Conservation (phyloP, 2,113 vertebrate species). For the Formicarius rufipectus region DNA sequence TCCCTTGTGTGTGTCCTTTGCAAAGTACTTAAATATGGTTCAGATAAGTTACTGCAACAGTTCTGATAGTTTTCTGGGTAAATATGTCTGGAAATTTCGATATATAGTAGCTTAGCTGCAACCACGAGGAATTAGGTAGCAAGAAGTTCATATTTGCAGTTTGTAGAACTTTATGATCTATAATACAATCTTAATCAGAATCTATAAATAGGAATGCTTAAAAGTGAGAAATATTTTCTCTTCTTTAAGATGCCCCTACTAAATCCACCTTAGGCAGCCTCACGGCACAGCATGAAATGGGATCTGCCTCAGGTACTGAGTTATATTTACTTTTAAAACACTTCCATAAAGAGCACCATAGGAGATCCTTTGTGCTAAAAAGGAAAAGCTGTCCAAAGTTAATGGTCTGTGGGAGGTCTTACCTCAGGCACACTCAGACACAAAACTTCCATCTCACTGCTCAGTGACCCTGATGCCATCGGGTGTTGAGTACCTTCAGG, state of each 20-base stretch:
- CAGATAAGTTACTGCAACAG: neutral
- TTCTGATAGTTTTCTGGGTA: neutral
- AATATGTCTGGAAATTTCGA: neutral
- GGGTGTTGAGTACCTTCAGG: neutral
- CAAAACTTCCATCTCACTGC: neutral
- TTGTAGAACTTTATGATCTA: neutral
- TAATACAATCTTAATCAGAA: neutral
- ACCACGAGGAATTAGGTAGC: neutral
- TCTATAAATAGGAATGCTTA: neutral
- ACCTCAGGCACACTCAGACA: neutral
- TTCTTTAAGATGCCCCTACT: neutral
- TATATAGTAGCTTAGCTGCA: neutral
- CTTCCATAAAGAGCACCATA: neutral
- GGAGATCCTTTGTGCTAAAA: neutral
- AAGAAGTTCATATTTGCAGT: neutral
- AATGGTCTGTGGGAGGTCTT: neutral
- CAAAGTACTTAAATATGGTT: neutral
- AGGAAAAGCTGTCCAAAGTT: neutral
- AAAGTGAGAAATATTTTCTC: neutral
- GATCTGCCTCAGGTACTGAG: neutral
- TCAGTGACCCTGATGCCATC: neutral
- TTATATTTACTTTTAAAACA: constrained; percentile 12
- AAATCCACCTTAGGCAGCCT: constrained; percentile 12
- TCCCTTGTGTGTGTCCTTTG: neutral
- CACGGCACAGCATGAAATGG: neutral